Evolutionary conservation across 30 jellyfish, hydroid and myxozoan species (phyloP), one percentile per base, ranked within the genome.

Genomic region (Hydra vulgaris): DNA sequence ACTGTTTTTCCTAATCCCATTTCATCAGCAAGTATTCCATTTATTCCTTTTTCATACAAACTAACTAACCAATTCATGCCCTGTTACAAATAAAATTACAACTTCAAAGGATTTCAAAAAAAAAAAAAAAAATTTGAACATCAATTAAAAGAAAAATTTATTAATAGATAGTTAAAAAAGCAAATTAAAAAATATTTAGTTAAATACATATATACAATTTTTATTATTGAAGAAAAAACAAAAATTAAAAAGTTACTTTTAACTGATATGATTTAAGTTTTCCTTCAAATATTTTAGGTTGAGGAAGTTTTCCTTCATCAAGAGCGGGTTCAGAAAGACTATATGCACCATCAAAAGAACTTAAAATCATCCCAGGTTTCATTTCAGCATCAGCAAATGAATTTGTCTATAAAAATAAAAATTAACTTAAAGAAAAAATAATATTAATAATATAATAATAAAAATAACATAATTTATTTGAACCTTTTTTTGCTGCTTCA

Each of bases 1-100:
- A 94, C 99, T 22, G 99, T 94, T 79, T 94, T 94, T 0, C 99
- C 99, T 56, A 94, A 92, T 1, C 99, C 99, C 99, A 94, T 94
- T 85, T 94, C 99, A 85, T 94, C 99, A 19, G 99, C 99, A 71
- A 94, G 96, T 54, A 94, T 94, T 22, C 99, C 99, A 79, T 94
- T 94, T 25, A 94, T 88, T 5, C 99, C 99, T 91, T 94, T 95
- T 78, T 94, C 96, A 79, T 94, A 94, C 18, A 94, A 87, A 77
- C 88, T 88, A 16, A 94, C 88, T 23, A 94, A 82, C 99, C 99
- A 94, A 80, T 88, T 88, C 99, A 94, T 88, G 52, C 99, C 99
- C 91, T 86, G n/a, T n/a, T n/a, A n/a, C n/a, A n/a, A n/a, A n/a
- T n/a, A n/a, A n/a, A n/a, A n/a, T 0, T 21, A 76, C 27, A 70